Evolutionary conservation across 2,113 vertebrate species (phyloP).

Genomic region (Uria lomvia): DNA sequence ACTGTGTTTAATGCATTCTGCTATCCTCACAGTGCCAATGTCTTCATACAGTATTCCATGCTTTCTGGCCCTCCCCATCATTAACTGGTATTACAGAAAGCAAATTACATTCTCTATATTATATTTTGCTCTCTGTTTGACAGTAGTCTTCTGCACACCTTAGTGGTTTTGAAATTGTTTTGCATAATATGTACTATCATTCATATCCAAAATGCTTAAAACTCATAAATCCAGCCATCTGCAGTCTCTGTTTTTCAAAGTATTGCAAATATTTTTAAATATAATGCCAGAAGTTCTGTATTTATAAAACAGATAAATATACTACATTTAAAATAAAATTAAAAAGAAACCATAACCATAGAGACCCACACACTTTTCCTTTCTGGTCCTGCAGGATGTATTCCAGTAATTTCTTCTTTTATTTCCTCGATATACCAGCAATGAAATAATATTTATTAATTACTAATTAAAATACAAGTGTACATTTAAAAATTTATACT

Average conservation of each 20-base stretch:
- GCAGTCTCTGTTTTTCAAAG: not conserved
- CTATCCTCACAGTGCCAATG: fast-evolving
- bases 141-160: not conserved
- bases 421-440: not conserved
- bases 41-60: not conserved
- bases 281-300: not conserved
- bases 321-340: not conserved
- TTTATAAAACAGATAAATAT: not conserved
- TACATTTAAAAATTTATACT: not conserved
- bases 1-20: not conserved
- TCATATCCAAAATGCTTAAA: not conserved
- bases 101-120: not conserved
- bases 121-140: not conserved
- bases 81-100: not conserved
- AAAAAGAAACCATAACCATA: not conserved
- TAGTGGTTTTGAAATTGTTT: not conserved
- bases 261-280: not conserved
- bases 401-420: not conserved
- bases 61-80: not conserved
- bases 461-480: not conserved
- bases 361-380: fast-evolving
- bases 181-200: not conserved
- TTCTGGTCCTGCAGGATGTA: not conserved
- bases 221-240: not conserved
- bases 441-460: not conserved